These are phyloP conservation scores for Drosophila ohnishii DNA, from an alignment of 1,140 invertebrate species.

Conservation along the genomic window DNA sequence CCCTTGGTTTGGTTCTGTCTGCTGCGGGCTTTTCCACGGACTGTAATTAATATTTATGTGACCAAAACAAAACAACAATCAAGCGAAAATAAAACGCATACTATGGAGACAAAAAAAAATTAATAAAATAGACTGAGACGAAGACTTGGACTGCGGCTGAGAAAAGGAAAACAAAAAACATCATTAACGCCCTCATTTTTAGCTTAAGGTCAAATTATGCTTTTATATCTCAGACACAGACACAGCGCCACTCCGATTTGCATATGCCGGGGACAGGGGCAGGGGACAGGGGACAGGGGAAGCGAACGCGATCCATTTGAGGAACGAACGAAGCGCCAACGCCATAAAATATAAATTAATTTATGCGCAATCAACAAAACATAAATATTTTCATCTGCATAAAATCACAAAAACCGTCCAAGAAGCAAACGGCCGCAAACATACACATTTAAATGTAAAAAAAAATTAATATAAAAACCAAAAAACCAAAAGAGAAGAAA, in stretches of 20 bases:
- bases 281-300: not conserved
- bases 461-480: slow-evolving; percentile 53
- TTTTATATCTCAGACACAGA: slow-evolving; percentile 67
- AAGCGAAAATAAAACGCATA: slow-evolving; percentile 36
- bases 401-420: slow-evolving; percentile 75
- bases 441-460: slow-evolving; percentile 69
- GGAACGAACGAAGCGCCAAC: slow-evolving; percentile 76
- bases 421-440: slow-evolving; percentile 69
- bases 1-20: slow-evolving; percentile 32
- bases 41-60: slow-evolving; percentile 77
- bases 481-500: slow-evolving; percentile 18
- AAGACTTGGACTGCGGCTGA: not conserved
- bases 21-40: slow-evolving; percentile 43
- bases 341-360: slow-evolving; percentile 82
- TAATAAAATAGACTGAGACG: slow-evolving; percentile 47
- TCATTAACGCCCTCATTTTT: slow-evolving; percentile 81
- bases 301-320: slow-evolving; percentile 70
- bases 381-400: slow-evolving; percentile 82
- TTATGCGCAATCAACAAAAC: slow-evolving; percentile 82
- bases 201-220: slow-evolving; percentile 80
- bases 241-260: slow-evolving; percentile 50
- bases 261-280: slow-evolving; percentile 40
- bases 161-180: slow-evolving; percentile 69
- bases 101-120: slow-evolving; percentile 40
- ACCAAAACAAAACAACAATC: slow-evolving; percentile 58